Evolutionary conservation across 2,888 invertebrate genomes (phyloP), one percentile per base, ranked within the genome.

Genomic region (Lycocerus yunnanus): DNA sequence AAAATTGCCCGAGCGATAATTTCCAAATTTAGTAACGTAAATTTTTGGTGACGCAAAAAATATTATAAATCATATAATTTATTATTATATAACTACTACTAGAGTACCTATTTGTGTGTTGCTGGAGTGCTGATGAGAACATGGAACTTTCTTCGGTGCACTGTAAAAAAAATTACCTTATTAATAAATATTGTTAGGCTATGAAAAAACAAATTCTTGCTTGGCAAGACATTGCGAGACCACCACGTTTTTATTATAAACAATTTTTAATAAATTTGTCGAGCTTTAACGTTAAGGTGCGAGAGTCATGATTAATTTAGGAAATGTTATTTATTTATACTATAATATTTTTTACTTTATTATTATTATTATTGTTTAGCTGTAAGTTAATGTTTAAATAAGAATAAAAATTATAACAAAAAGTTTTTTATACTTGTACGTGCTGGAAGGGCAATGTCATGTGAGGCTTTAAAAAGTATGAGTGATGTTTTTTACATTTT

Each of bases 31-130:
- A 63, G 16, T 63, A 16, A 63, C 18, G 18, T n/a, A 63, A 8
- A 14, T 63, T 18, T 18, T 18, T 63, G 13, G 20, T 13, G 66
- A 66, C 58, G 27, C 68, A 69, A 73, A 76, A 61, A 63, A 70
- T 20, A 43, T 63, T 59, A 76, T 21, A 60, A 66, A 68, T 70
- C 70, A 63, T 67, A 73, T 76, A 59, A 59, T 71, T 76, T 76
- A 71, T 73, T 43, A 43, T 43, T 73, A 68, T 76, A 71, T 75
- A 72, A 75, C 70, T 82, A 85, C 87, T 87, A 87, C 87, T 87
- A 86, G 86, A 86, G 87, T 87, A 87, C 87, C 87, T 87, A 86
- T 75, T 66, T 75, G 75, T 66, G 72, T 86, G 83, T 82, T 84
- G 84, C 81, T 73, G 72, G 73, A 65, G 68, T 71, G 66, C 71